These are phyloP conservation scores for Stenotaenia linearis DNA, from an alignment of 2,888 invertebrate species.

Conservation along the genomic window DNA sequence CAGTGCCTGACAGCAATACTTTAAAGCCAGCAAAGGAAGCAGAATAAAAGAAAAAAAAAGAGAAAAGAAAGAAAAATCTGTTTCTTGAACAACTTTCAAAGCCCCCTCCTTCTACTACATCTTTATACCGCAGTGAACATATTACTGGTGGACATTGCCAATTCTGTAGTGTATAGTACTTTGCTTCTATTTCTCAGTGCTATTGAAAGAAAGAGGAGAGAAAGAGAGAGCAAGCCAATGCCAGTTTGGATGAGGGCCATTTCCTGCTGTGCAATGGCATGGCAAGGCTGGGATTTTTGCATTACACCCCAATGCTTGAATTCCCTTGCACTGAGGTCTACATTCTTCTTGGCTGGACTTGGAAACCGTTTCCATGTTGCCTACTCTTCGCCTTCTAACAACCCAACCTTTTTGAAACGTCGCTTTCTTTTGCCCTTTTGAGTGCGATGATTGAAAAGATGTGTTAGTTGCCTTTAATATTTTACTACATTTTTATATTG, in stretches of 20 bases:
- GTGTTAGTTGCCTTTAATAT: neutral
- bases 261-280: slow-evolving; percentile 24
- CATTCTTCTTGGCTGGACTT: slow-evolving; percentile 15
- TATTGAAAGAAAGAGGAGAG: slow-evolving; percentile 20
- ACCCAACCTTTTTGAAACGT: neutral
- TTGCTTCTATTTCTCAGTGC: slow-evolving; percentile 21
- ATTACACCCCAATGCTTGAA: slow-evolving; percentile 22
- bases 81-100: slow-evolving; percentile 19
- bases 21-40: neutral
- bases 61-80: neutral
- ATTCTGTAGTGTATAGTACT: slow-evolving; percentile 22
- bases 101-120: neutral
- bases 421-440: neutral
- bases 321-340: slow-evolving; percentile 3
- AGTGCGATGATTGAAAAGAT: slow-evolving; percentile 10
- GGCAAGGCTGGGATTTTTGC: slow-evolving; percentile 26
- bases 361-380: slow-evolving; percentile 20
- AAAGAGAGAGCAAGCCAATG: slow-evolving; percentile 5
- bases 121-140: slow-evolving; percentile 19
- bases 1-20: neutral
- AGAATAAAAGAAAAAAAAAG: neutral
- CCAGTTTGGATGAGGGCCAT: slow-evolving; percentile 26
- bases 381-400: neutral
- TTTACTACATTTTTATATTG: neutral
- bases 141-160: slow-evolving; percentile 26